These are phyloP conservation scores for Epiblema foenella DNA, from an alignment of 2,888 invertebrate genomes.

Conservation along the genomic window DNA sequence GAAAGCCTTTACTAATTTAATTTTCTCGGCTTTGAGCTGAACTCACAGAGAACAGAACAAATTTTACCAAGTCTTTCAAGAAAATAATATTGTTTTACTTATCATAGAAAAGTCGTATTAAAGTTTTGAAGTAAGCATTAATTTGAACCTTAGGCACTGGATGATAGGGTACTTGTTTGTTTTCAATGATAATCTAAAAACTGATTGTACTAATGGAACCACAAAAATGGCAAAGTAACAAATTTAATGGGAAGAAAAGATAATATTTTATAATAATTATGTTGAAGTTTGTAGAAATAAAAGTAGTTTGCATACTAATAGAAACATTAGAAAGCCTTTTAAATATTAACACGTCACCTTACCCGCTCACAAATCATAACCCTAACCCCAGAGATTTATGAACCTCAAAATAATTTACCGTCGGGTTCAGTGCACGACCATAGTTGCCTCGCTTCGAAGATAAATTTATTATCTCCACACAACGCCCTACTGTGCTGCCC, in stretches of 20 bases:
- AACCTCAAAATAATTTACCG: conserved; percentile 45
- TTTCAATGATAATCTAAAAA: neutral
- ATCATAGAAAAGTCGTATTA: neutral
- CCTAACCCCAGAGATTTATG: conserved; percentile 41
- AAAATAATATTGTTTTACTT: conserved; percentile 23
- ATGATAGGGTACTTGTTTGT: neutral
- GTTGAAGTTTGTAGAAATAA: conserved; percentile 1
- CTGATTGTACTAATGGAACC: too few species aligned
- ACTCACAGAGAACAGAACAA: conserved; percentile 46
- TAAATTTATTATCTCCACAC: conserved; percentile 72
- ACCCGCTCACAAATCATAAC: conserved; percentile 44
- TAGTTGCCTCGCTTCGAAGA: conserved; percentile 58
- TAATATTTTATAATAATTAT: neutral
- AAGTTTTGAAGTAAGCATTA: neutral
- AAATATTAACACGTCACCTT: conserved; percentile 35
- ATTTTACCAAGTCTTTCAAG: conserved; percentile 25
- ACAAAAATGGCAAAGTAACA: too few species aligned
- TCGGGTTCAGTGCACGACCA: conserved; percentile 48
- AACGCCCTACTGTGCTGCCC: conserved; percentile 69
- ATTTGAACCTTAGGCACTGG: neutral
- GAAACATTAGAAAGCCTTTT: conserved; percentile 21
- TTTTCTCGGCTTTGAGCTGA: conserved; percentile 53
- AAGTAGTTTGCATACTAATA: conserved; percentile 11
- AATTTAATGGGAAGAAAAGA: neutral
- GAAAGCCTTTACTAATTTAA: conserved; percentile 64